A percentile compares a stretch with the other conserved stretches of the same genome.
phyloP scores from a whole-genome alignment of 1,140 invertebrate genomes.

The Hyposmocoma kahamanoa region DNA sequence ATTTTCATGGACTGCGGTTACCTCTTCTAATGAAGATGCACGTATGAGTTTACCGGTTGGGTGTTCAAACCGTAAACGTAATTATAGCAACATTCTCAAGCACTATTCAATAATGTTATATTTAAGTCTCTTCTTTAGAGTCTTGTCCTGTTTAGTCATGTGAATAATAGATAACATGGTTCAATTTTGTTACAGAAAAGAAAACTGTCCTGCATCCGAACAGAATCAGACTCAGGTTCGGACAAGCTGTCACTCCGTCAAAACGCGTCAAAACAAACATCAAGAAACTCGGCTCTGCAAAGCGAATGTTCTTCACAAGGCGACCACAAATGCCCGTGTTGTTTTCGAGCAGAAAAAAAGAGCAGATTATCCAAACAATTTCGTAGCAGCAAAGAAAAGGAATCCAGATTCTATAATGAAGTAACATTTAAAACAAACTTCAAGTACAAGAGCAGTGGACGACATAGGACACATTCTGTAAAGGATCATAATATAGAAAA shows the following conservation, averaged over 20 bases:
- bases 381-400: conserved; percentile 45
- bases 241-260: conserved; percentile 58
- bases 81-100: too few species aligned
- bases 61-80: too few species aligned
- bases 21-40: too few species aligned
- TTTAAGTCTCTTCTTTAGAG: too few species aligned
- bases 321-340: conserved; percentile 59
- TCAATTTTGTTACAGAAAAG: conserved; percentile 63
- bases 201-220: conserved; percentile 58
- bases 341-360: conserved; percentile 51
- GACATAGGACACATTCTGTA: conserved; percentile 53
- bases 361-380: conserved; percentile 26
- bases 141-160: too few species aligned
- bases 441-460: conserved; percentile 41
- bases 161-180: too few species aligned
- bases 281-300: conserved; percentile 44
- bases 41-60: too few species aligned
- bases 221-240: conserved; percentile 62
- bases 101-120: too few species aligned
- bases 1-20: too few species aligned
- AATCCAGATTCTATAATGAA: conserved; percentile 50
- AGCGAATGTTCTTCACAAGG: conserved; percentile 43
- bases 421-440: conserved; percentile 63
- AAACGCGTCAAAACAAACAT: conserved; percentile 50
- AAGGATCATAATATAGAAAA: conserved; percentile 64